Evolutionary conservation across 2,888 invertebrate genomes (phyloP).

Genomic region (Pyrrhosoma nymphula): DNA sequence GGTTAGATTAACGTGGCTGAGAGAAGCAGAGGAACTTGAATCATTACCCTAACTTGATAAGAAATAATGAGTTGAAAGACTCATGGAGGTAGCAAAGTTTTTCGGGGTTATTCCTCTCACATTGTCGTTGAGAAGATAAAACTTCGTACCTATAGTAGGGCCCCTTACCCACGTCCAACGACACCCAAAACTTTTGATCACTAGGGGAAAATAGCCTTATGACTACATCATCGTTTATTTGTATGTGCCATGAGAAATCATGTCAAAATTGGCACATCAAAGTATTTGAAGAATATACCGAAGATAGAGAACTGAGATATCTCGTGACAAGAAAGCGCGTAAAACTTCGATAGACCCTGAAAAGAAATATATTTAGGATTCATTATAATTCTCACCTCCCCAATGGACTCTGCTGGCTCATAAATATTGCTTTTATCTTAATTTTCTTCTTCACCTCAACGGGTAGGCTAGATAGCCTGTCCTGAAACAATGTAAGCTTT

Average conservation of each 20-base stretch:
- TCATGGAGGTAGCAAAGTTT: neutral
- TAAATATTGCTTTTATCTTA: too few species aligned
- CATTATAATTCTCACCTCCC: too few species aligned
- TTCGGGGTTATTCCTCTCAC: neutral
- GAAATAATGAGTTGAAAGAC: neutral
- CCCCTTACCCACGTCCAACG: neutral
- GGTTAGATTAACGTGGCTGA: neutral
- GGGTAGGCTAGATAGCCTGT: too few species aligned
- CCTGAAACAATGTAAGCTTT: too few species aligned
- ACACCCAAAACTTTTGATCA: neutral
- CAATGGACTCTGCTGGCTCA: too few species aligned
- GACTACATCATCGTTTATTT: neutral
- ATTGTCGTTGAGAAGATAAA: neutral
- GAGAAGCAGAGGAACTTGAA: neutral
- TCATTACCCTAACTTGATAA: neutral
- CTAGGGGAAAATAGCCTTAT: neutral
- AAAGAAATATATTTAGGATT: too few species aligned
- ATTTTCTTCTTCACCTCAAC: too few species aligned
- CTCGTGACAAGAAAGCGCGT: too few species aligned
- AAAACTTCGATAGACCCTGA: too few species aligned
- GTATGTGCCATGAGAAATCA: neutral
- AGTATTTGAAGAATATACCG: too few species aligned
- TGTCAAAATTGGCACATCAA: too few species aligned
- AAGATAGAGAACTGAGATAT: too few species aligned
- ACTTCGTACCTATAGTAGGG: neutral